Evolutionary conservation across 1,140 invertebrate species (phyloP).

Genomic region (Drosophila pandora): DNA sequence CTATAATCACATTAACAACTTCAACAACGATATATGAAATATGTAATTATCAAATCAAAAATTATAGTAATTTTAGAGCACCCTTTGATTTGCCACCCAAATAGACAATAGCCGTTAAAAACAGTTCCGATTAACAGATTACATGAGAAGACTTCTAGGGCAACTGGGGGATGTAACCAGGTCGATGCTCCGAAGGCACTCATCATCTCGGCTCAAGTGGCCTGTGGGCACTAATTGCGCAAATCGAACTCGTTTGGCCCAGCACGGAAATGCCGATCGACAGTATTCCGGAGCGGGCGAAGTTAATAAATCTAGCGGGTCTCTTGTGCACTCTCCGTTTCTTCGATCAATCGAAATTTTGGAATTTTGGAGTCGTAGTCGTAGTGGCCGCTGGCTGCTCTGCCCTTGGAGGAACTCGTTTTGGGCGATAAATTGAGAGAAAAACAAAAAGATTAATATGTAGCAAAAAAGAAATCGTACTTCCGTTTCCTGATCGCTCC

Average conservation of each 20-base stretch:
- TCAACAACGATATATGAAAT: not conserved
- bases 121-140: conserved; percentile 24
- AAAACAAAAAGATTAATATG: conserved; percentile 63
- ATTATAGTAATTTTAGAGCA: not conserved
- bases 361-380: conserved; percentile 30
- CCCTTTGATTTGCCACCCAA: not conserved
- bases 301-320: conserved; percentile 36
- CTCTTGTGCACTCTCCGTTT: conserved; percentile 23
- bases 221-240: conserved; percentile 41
- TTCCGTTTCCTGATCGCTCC: conserved; percentile 75
- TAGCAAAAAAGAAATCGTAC: conserved; percentile 51
- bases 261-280: conserved; percentile 61
- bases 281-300: not conserved
- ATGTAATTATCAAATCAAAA: not conserved
- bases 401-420: conserved; percentile 75
- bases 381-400: conserved; percentile 60
- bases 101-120: conserved; percentile 4
- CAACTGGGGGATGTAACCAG: conserved; percentile 14
- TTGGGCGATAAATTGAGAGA: conserved; percentile 49
- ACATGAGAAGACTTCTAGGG: conserved; percentile 13
- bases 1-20: not conserved
- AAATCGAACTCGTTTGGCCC: conserved; percentile 66
- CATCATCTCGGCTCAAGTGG: conserved; percentile 23
- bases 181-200: conserved; percentile 25
- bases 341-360: conserved; percentile 36